Evolutionary conservation across 92 coral and sea anemone species (phyloP), one percentile per base, ranked within the genome.

Genomic region (Palythoa grandis): DNA sequence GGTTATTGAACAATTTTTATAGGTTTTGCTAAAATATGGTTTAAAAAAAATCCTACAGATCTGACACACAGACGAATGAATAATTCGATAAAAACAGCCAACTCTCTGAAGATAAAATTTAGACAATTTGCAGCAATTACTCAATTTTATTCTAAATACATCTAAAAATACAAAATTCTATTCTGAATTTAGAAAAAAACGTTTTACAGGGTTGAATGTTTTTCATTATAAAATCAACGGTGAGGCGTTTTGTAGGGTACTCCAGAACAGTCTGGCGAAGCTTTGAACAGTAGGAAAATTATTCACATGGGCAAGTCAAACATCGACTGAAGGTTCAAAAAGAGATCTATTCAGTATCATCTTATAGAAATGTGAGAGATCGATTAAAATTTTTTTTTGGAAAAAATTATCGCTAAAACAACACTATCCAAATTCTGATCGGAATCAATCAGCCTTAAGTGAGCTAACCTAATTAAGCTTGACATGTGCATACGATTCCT

Each of bases 401-500:
- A 61, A 61, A 61, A 61, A 61, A 17, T 61, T 19, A 61, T 61
- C 68, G 20, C 20, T 35, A 58, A 78, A 78, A 20, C 39, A 56
- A 78, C 63, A 78, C 35, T 11, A 57, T 68, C 22, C 17, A 78
- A 48, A 38, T 43, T 25, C 11, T n/a, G 50, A 77, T 40, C 15
- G 54, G 35, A 16, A 29, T 38, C 40, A 39, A 58, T 39, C 70
- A 40, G 70, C 25, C 10, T 38, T 60, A 60, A 40, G 10, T 39
- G 37, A 61, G 9, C 37, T 78, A 78, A 78, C 67, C 29, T 7
- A 63, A 63, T 63, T 47, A 78, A 58, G 23, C 71, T 73, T 65
- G 5, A 24, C 72, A 63, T 75, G 68, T 74, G 39, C 20, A 3
- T 40, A 77, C 13, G 39, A 61, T 61, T 78, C 15, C 65, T 78